phyloP scores from a whole-genome alignment of 2,113 vertebrate genomes.

The Notothenia rossii region DNA sequence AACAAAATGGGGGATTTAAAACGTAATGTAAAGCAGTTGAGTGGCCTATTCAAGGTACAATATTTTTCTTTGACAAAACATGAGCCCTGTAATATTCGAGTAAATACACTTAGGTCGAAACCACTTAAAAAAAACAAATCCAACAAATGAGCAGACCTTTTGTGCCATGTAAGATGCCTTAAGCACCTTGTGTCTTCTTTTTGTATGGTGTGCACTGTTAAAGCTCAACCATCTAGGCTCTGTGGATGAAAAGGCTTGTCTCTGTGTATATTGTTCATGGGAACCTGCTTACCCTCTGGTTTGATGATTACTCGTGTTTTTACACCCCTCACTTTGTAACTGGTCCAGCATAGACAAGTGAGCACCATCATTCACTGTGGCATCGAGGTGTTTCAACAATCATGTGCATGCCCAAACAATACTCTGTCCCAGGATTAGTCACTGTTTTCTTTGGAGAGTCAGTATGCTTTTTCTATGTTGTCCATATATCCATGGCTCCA shows the following conservation, averaged over 20 bases:
- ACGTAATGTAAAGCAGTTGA: neutral
- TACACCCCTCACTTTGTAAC: slow-evolving; percentile 45
- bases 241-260: slow-evolving; percentile 17
- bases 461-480: slow-evolving; percentile 57
- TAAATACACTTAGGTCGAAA: neutral
- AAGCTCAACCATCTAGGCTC: neutral
- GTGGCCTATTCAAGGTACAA: neutral
- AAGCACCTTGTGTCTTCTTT: neutral
- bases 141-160: neutral
- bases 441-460: slow-evolving; percentile 64
- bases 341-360: slow-evolving; percentile 51
- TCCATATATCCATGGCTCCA: slow-evolving; percentile 56
- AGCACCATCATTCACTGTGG: slow-evolving; percentile 57
- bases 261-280: slow-evolving; percentile 37
- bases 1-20: neutral
- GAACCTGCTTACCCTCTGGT: slow-evolving; percentile 45
- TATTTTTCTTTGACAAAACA: neutral
- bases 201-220: neutral
- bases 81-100: neutral
- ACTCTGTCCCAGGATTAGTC: slow-evolving; percentile 63
- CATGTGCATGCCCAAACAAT: slow-evolving; percentile 59
- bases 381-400: slow-evolving; percentile 61
- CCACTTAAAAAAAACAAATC: neutral
- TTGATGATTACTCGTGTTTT: slow-evolving; percentile 58
- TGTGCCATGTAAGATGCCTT: neutral